Base-by-base conservation (phyloP, 1,140 invertebrate genomes). In the Drosophila varians region DNA sequence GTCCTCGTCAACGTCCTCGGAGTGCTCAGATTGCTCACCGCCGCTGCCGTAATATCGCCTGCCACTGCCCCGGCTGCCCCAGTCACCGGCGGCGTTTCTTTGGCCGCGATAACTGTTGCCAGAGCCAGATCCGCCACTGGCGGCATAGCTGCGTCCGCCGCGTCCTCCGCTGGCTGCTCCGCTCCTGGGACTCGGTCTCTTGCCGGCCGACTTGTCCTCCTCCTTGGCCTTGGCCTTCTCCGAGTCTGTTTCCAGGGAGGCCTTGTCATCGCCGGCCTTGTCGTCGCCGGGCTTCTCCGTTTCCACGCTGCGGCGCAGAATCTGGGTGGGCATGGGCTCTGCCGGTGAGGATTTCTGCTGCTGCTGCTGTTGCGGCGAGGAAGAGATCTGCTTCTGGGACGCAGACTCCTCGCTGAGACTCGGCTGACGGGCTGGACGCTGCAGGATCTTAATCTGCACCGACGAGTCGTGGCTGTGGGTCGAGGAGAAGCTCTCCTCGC, bases 121-220 rank as follows among this genome's bases (percentile, higher is more conserved):
- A 1, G 92, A 87, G 12, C 91, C 91, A 19, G 92, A 88, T 51
- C 60, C 52, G 7, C 58, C 53, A 19, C 64, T 36, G 36, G 55
- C 66, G 11, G 90, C 84, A 42, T 66, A 36, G 70, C 52, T 11
- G 57, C 65, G 78, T 31, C 80, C 52, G 6, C 71, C 53, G 0
- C 61, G 46, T 5, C 72, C 73, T 38, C 88, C 12, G 21, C 62
- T 5, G 6, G 65, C 25, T 90, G 92, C n/a, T 60, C 60, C 57
- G 90, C 92, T 61, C 91, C 79, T 92, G 91, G 60, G 57, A 70
- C 57, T 92, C 90, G 53, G 58, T 23, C 69, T 48, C 82, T 90
- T 80, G 56, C 92, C 52, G 5, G 42, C 58, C 1, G 45, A 53
- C 23, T 46, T 42, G 5, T 45, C 28, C 12, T 49, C 12, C 11